Conservation (phyloP, 2,113 vertebrate species). For the Callopanchax toddi region DNA sequence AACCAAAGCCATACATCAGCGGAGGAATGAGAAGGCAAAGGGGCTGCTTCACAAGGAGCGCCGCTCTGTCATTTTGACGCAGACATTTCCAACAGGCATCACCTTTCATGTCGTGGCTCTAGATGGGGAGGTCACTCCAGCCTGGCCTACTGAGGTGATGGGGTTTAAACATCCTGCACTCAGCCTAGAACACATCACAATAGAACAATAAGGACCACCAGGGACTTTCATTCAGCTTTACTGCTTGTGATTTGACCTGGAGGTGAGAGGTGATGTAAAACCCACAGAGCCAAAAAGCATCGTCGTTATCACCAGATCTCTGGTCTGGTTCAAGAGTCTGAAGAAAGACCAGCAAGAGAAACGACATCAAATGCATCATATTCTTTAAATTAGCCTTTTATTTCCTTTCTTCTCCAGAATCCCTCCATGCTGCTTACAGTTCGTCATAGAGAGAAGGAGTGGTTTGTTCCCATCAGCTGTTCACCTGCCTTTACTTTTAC, state of each 20-base stretch:
- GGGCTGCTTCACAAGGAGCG: constrained; percentile 63
- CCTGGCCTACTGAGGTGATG: background rate
- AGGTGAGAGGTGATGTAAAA: constrained; percentile 10
- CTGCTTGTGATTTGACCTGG: constrained; percentile 14
- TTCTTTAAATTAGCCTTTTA: constrained; percentile 8
- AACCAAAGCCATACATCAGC: constrained; percentile 74
- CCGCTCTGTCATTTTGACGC: constrained; percentile 76
- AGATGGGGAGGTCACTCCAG: constrained; percentile 54
- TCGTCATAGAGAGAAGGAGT: constrained; percentile 55
- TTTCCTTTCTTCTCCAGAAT: constrained; percentile 20
- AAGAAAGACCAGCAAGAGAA: too few species aligned
- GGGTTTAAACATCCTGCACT: background rate
- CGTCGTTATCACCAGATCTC: too few species aligned
- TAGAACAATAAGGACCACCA: constrained; percentile 7
- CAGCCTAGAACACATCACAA: constrained; percentile 15
- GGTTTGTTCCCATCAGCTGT: constrained; percentile 49
- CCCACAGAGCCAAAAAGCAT: too few species aligned
- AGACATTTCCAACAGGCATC: constrained; percentile 68
- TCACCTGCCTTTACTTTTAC: constrained; percentile 44
- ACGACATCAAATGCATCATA: too few species aligned
- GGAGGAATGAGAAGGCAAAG: constrained; percentile 75
- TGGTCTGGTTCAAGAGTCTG: too few species aligned
- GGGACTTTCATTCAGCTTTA: constrained; percentile 30
- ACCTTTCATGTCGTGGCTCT: constrained; percentile 70
- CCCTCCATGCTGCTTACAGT: constrained; percentile 13